Evolutionary conservation across 2,888 invertebrate species (phyloP).

Genomic region (Pristionchus arcanus): DNA sequence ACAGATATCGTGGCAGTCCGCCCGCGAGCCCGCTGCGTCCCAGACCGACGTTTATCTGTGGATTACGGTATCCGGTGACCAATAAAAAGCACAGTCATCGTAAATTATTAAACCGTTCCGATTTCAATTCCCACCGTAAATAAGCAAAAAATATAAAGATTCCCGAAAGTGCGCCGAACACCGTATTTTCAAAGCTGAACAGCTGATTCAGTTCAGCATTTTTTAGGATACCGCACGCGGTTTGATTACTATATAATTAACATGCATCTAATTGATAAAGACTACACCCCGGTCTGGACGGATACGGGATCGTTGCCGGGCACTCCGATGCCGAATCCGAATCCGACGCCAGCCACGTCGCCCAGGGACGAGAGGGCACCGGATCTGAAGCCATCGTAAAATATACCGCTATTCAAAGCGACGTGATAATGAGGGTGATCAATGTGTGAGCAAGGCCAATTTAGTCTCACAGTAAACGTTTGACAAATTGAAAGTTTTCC

Average conservation of each 20-base stretch:
- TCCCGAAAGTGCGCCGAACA: no score
- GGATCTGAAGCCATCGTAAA: background rate
- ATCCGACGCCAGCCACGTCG: conserved; percentile 64
- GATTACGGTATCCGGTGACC: background rate
- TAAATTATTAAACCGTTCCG: no score
- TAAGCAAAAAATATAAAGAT: no score
- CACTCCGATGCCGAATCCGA: conserved; percentile 68
- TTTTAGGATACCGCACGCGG: no score
- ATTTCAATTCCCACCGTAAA: no score
- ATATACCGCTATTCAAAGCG: no score
- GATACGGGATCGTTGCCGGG: conserved; percentile 71
- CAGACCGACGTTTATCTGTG: conserved; percentile 64
- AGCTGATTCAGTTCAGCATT: no score
- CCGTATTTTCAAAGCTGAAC: no score
- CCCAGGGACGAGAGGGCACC: conserved; percentile 46
- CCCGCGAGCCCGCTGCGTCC: conserved; percentile 71
- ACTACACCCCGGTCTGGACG: conserved; percentile 64
- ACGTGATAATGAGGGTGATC: no score
- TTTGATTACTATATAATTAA: no score
- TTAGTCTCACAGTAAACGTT: no score
- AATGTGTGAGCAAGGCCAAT: no score
- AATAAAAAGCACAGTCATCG: background rate
- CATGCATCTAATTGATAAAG: background rate
- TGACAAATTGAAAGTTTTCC: background rate
- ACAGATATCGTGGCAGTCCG: conserved; percentile 62